phyloP scores from a whole-genome alignment of 2,888 invertebrate species.

The Anoncus sp. region DNA sequence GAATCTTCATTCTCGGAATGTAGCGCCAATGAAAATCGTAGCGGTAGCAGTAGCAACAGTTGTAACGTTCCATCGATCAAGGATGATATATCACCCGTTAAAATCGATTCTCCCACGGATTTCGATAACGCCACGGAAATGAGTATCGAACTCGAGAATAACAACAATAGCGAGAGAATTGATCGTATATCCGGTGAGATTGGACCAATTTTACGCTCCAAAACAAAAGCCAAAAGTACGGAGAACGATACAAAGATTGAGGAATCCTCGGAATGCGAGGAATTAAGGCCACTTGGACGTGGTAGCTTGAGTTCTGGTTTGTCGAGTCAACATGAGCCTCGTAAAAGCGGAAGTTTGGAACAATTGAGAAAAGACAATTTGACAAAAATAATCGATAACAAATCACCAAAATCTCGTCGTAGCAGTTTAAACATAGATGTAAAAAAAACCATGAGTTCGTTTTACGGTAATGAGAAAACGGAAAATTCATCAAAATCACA shows the following conservation, averaged over 20 bases:
- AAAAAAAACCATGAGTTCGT: conserved; percentile 77
- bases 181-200: conserved; percentile 72
- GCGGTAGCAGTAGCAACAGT: too few relatives aligned
- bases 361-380: conserved; percentile 74
- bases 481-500: conserved; percentile 75
- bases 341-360: conserved; percentile 69
- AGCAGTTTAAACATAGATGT: conserved; percentile 79
- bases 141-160: conserved; percentile 75
- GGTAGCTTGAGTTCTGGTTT: too few relatives aligned
- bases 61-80: conserved; percentile 62
- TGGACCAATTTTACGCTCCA: conserved; percentile 80
- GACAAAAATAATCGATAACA: conserved; percentile 72
- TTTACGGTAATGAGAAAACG: conserved; percentile 74
- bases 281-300: conserved; percentile 57
- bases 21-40: conserved; percentile 69
- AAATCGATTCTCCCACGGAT: conserved; percentile 67
- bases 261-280: too few relatives aligned
- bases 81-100: conserved; percentile 66
- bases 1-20: conserved; percentile 75
- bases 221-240: conserved; percentile 78
- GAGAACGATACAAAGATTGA: conserved; percentile 68
- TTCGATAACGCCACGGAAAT: conserved; percentile 69
- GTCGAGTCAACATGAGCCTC: conserved; percentile 47
- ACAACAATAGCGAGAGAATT: conserved; percentile 79
- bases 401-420: conserved; percentile 74